Percentiles rank a stretch among this genome's conserved stretches.
These are phyloP conservation scores for Phaedon cochleariae DNA, from an alignment of 2,888 invertebrate genomes.

Conservation along the genomic window DNA sequence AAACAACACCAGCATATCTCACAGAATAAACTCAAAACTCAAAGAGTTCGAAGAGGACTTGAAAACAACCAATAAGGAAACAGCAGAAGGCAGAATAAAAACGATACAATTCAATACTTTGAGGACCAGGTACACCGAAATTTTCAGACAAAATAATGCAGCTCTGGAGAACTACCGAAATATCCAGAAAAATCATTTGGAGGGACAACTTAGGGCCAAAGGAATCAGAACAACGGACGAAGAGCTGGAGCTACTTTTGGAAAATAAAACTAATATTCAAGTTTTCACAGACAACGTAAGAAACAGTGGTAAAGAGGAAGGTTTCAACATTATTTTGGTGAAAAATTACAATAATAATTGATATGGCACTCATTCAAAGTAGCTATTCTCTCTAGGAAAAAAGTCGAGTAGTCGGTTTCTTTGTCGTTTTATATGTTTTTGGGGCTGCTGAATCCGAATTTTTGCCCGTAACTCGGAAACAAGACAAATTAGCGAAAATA, in stretches of 20 bases:
- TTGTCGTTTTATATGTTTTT: too few species aligned
- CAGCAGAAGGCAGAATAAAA: constrained; percentile 61
- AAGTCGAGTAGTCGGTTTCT: too few species aligned
- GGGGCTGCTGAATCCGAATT: too few species aligned
- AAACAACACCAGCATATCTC: constrained; percentile 50
- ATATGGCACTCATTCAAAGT: too few species aligned
- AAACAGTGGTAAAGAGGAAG: constrained; percentile 5
- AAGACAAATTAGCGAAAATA: too few species aligned
- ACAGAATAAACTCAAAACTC: constrained; percentile 47
- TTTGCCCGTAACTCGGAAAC: too few species aligned
- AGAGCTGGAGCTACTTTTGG: constrained; percentile 60
- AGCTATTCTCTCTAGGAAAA: too few species aligned
- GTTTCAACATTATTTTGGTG: too few species aligned
- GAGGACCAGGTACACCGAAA: constrained; percentile 63
- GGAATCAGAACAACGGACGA: constrained; percentile 53
- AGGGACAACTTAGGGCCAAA: constrained; percentile 66
- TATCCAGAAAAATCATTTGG: constrained; percentile 65
- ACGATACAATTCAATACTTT: constrained; percentile 64
- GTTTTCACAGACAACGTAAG: constrained; percentile 66
- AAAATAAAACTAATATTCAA: constrained; percentile 59
- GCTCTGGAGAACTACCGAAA: constrained; percentile 64
- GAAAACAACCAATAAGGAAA: constrained; percentile 33
- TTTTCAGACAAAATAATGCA: constrained; percentile 65
- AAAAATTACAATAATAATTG: too few species aligned
- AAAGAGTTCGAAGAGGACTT: constrained; percentile 50